Percentiles rank a stretch among this genome's conserved stretches.
Evolutionary conservation across 1,140 invertebrate genomes (phyloP).

Genomic region (Lineus longissimus): DNA sequence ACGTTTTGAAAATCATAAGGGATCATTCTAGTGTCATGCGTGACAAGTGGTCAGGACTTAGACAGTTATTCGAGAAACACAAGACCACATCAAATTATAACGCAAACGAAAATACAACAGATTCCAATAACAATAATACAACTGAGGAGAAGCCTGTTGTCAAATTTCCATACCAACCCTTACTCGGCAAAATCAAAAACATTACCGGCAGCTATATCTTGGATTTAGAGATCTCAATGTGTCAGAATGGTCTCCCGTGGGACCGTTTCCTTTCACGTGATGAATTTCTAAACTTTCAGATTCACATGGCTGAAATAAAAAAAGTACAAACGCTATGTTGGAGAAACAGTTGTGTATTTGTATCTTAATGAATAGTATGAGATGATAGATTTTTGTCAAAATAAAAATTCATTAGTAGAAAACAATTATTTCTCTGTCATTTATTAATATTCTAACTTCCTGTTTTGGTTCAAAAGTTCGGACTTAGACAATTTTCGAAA

Average conservation of each 20-base stretch:
- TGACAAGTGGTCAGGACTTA: neutral
- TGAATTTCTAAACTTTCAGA: neutral
- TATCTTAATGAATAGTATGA: too few species aligned
- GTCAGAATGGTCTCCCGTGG: neutral
- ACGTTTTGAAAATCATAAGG: neutral
- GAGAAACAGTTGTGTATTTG: neutral
- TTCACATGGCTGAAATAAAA: neutral
- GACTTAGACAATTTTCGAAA: too few species aligned
- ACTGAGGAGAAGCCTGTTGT: slow-evolving; percentile 1
- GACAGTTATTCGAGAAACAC: neutral
- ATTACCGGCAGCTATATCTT: neutral
- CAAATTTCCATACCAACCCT: neutral
- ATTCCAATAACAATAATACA: neutral
- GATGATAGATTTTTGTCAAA: too few species aligned
- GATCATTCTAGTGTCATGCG: neutral
- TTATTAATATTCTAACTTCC: too few species aligned
- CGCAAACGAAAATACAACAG: neutral
- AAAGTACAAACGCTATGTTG: neutral
- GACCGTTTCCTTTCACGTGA: neutral
- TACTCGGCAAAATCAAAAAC: neutral
- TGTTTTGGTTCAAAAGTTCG: too few species aligned
- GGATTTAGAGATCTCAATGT: neutral
- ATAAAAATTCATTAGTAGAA: too few species aligned
- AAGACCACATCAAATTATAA: too few species aligned
- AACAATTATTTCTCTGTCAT: too few species aligned